phyloP scores from a whole-genome alignment of 2,797 vertebrate species.

The Odontamblyopus rebecca region DNA sequence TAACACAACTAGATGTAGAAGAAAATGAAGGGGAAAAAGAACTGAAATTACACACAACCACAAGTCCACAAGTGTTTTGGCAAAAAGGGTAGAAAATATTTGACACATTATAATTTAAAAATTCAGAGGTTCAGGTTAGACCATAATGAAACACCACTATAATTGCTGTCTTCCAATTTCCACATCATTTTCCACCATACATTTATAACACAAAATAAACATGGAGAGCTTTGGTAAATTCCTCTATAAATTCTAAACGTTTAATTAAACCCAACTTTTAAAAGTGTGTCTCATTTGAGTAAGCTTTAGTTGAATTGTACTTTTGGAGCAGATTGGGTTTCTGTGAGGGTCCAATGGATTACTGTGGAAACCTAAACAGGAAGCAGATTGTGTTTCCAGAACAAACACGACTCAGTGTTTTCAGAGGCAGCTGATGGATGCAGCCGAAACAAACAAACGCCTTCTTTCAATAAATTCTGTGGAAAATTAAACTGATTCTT shows the following conservation, averaged over 20 bases:
- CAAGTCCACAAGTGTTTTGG: too few relatives aligned
- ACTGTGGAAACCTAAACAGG: constrained; percentile 32
- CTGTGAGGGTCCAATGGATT: constrained; percentile 40
- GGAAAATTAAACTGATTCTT: constrained; percentile 8
- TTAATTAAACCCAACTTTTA: neutral
- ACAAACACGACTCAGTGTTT: constrained; percentile 39
- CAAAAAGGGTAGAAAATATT: too few relatives aligned
- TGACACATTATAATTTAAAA: too few relatives aligned
- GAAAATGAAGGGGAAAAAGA: neutral
- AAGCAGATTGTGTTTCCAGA: constrained; percentile 29
- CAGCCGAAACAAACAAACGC: constrained; percentile 30
- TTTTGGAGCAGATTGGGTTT: constrained; percentile 20
- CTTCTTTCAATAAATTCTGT: constrained; percentile 24
- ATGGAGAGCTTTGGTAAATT: neutral
- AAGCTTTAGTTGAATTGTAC: constrained; percentile 7
- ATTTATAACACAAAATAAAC: neutral
- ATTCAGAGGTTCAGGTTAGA: too few relatives aligned
- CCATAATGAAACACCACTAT: neutral
- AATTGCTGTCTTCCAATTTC: neutral
- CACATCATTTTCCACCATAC: neutral
- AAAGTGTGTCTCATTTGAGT: neutral
- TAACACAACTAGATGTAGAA: too few relatives aligned
- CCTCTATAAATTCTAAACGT: neutral
- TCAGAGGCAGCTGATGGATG: constrained; percentile 49
- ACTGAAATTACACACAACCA: too few relatives aligned